These are phyloP conservation scores for Coendou prehensilis DNA, from an alignment of 2,797 vertebrate genomes.

Conservation along the genomic window DNA sequence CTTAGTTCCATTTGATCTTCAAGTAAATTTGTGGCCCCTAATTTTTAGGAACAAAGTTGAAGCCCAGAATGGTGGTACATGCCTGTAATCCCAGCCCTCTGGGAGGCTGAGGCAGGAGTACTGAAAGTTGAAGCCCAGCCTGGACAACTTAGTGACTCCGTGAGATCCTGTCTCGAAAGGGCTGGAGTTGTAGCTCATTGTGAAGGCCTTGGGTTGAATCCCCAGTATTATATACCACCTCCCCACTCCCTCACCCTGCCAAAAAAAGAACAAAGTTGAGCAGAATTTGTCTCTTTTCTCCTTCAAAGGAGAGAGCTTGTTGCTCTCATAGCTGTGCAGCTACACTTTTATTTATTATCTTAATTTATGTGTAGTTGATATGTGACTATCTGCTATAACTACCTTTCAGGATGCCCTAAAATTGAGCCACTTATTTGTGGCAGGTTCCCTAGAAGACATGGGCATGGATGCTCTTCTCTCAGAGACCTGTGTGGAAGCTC, in stretches of 20 bases:
- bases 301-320: not conserved
- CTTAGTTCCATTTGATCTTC: constrained; percentile 3
- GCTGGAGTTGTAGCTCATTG: not conserved
- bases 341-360: not conserved
- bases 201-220: not conserved
- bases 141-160: not conserved
- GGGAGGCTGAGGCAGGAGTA: not conserved
- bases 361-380: not conserved
- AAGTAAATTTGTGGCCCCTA: not conserved
- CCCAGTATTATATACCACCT: not conserved
- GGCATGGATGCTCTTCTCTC: not conserved
- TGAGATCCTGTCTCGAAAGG: not conserved
- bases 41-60: not conserved
- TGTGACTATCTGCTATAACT: not conserved
- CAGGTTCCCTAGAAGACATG: not conserved
- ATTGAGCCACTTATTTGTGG: not conserved
- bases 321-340: not conserved
- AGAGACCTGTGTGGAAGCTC: not conserved
- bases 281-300: constrained; percentile 2
- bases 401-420: not conserved
- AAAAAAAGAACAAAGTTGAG: not conserved
- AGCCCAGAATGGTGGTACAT: not conserved
- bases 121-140: not conserved
- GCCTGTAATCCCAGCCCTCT: not conserved
- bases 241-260: no score